Evolutionary conservation across 2,888 invertebrate genomes (phyloP), one percentile per base, ranked within the genome.

Genomic region (Seira ritae): DNA sequence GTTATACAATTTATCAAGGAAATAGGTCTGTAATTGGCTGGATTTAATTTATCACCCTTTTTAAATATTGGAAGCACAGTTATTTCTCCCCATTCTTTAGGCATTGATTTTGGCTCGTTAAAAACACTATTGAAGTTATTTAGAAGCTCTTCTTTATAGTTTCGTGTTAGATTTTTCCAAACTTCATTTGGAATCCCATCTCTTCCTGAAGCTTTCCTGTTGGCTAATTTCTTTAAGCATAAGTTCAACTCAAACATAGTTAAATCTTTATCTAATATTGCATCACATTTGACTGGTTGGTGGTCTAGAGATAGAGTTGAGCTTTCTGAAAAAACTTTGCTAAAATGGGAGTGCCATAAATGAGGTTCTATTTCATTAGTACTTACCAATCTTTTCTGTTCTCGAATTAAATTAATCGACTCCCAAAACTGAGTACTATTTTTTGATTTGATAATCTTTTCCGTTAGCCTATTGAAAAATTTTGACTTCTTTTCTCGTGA

Each of bases 101-200:
- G 67, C 6, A 75, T 67, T 24, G 12, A n/a, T n/a, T n/a, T n/a
- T n/a, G n/a, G n/a, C n/a, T n/a, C n/a, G 8, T 6, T 10, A 15
- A 31, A 20, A 20, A 46, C 66, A 0, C 4, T 17, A 17, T 75
- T 75, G n/a, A 50, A 67, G 1, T 50, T n/a, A 8, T 24, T 6
- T 4, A 75, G 19, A 12, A 75, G 24, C 6, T 66, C n/a, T 12
- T 42, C 23, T n/a, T 50, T 67, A 0, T 20, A 15, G 2, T 19
- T 6, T 1, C 0, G 3, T 4, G 12, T 20, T 15, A 67, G 0
- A 22, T 12, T 46, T 46, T 67, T 75, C 75, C 75, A 75, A 0
- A 75, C 23, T 50, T 75, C 67, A 20, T 75, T 75, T 0, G 66
- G 20, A 20, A 75, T 75, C 0, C 37, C 66, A 50, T 75, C 75